These are phyloP conservation scores for Cuculus canorus DNA, from an alignment of 2,797 vertebrate genomes.

Conservation along the genomic window DNA sequence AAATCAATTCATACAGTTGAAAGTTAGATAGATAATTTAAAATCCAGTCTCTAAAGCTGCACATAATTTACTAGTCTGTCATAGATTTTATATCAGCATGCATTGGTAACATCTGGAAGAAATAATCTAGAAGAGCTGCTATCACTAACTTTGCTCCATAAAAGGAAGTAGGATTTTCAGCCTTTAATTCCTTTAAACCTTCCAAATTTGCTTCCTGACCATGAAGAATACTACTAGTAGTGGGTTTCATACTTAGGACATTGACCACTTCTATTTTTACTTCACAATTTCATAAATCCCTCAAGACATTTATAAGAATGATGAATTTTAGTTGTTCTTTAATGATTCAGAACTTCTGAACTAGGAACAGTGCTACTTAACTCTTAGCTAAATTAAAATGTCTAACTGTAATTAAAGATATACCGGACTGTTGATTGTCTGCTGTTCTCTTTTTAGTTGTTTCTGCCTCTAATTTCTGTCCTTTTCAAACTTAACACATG, in stretches of 20 bases:
- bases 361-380: not conserved
- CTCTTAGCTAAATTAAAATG: not conserved
- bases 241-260: accelerated
- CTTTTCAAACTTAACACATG: not conserved
- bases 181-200: not conserved
- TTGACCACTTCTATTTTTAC: not conserved
- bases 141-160: not conserved
- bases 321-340: not conserved
- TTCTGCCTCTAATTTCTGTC: not conserved
- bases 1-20: not conserved
- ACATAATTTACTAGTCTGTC: not conserved
- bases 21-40: not conserved
- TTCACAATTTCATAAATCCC: not conserved
- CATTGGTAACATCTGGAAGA: not conserved
- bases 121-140: not conserved
- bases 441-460: not conserved
- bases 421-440: not conserved
- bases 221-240: not conserved
- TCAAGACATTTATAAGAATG: not conserved
- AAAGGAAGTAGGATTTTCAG: not conserved
- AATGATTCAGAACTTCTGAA: not conserved
- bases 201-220: not conserved
- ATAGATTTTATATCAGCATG: not conserved
- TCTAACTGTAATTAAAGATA: not conserved
- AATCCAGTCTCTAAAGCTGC: not conserved